A percentile compares a stretch with the other conserved stretches of the same genome.
These are phyloP conservation scores for Bombylius discolor DNA, from an alignment of 2,888 invertebrate genomes.

Conservation along the genomic window DNA sequence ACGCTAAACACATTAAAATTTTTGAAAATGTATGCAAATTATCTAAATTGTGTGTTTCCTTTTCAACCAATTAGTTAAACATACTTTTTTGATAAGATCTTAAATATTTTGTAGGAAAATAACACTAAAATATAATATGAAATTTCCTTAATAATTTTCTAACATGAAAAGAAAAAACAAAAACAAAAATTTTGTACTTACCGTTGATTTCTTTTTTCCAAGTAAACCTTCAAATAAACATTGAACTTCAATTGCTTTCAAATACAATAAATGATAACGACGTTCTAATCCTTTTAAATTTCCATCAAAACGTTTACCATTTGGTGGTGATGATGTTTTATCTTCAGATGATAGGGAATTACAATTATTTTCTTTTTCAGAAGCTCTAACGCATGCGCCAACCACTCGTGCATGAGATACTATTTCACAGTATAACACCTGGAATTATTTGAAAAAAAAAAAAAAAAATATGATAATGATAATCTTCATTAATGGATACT, in stretches of 20 bases:
- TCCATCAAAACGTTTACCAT: slow-evolving; percentile 29
- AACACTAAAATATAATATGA: too few species aligned
- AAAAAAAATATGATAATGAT: slow-evolving; percentile 3
- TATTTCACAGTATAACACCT: slow-evolving; percentile 88
- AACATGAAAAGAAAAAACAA: neutral
- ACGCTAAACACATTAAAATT: too few species aligned
- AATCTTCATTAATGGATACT: too few species aligned
- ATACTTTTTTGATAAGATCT: too few species aligned
- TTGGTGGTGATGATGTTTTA: slow-evolving; percentile 19
- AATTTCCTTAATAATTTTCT: too few species aligned
- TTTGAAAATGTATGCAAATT: too few species aligned
- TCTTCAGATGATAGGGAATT: slow-evolving; percentile 22
- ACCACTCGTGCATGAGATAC: slow-evolving; percentile 82
- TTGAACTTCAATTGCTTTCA: slow-evolving; percentile 85
- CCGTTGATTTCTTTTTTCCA: slow-evolving; percentile 51
- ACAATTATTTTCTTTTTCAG: slow-evolving; percentile 37
- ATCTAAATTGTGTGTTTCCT: too few species aligned
- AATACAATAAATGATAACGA: slow-evolving; percentile 81
- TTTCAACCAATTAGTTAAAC: too few species aligned
- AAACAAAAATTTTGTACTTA: slow-evolving; percentile 28
- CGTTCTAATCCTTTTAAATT: slow-evolving; percentile 54
- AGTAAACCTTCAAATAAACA: slow-evolving; percentile 75
- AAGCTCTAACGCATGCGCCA: slow-evolving; percentile 61
- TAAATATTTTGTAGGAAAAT: too few species aligned
- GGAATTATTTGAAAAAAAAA: slow-evolving; percentile 30